A percentile compares a stretch with the other conserved stretches of the same genome.
These are phyloP conservation scores for Anarhynchus alexandrinus DNA, from an alignment of 2,113 vertebrate genomes.

Conservation along the genomic window DNA sequence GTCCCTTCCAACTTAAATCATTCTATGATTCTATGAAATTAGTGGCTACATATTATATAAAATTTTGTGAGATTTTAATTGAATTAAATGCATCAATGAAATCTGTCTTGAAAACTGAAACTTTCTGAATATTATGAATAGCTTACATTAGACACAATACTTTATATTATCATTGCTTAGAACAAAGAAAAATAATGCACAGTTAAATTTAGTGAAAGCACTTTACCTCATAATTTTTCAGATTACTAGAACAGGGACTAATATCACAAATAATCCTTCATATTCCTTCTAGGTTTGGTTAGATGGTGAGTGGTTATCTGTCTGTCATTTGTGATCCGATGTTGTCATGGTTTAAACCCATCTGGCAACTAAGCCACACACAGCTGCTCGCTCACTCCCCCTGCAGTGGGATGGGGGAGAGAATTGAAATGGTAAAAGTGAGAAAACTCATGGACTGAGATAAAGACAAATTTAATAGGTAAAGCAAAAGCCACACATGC, in stretches of 20 bases:
- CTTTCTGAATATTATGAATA: not conserved
- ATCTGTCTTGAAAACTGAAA: not conserved
- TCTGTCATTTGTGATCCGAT: not conserved
- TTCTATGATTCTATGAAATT: no score
- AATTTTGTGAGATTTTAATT: no score
- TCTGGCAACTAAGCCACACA: not conserved
- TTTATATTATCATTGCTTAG: not conserved
- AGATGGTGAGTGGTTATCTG: not conserved
- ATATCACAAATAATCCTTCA: not conserved
- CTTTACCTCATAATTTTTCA: not conserved
- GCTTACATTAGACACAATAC: not conserved
- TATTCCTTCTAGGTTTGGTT: not conserved
- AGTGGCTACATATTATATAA: no score
- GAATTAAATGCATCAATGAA: no score
- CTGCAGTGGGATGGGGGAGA: not conserved
- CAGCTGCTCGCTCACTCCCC: fast-evolving
- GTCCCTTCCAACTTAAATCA: no score
- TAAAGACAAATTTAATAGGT: not conserved
- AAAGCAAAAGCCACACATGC: fast-evolving
- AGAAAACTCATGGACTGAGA: not conserved
- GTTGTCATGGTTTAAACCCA: not conserved
- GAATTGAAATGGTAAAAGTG: not conserved
- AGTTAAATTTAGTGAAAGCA: not conserved
- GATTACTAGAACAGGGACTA: not conserved
- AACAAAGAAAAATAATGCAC: not conserved